Conservation (phyloP, 2,797 vertebrate genomes). For the Glossophaga mutica region DNA sequence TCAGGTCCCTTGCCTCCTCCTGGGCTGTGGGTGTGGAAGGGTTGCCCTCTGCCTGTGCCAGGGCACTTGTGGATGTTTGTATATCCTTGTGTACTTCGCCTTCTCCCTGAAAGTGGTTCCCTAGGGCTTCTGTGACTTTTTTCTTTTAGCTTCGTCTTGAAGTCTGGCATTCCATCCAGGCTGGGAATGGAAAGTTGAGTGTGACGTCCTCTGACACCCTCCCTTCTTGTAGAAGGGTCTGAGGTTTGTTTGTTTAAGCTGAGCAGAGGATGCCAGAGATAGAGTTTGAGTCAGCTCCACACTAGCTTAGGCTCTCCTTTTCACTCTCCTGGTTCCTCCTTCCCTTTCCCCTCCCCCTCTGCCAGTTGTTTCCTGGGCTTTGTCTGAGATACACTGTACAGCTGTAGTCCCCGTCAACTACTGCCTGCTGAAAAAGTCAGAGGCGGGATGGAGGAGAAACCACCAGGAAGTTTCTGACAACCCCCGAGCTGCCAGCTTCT, state of each 20-base stretch:
- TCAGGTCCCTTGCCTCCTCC: background rate
- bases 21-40: background rate
- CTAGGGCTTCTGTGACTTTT: conserved; percentile 27
- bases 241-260: conserved; percentile 76
- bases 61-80: background rate
- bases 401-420: conserved; percentile 31
- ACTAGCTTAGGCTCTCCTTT: conserved; percentile 61
- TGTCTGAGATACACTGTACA: conserved; percentile 49
- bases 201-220: conserved; percentile 70
- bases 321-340: conserved; percentile 54
- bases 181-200: conserved; percentile 74
- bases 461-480: conserved; percentile 70
- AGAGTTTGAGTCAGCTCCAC: conserved; percentile 73
- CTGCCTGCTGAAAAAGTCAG: conserved; percentile 6
- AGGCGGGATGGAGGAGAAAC: conserved; percentile 59
- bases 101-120: background rate
- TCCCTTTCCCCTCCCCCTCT: conserved; percentile 17
- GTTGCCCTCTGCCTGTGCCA: background rate
- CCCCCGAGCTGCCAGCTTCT: background rate
- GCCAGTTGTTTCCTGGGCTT: conserved; percentile 73
- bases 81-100: background rate
- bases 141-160: conserved; percentile 30
- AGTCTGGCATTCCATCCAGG: conserved; percentile 42
- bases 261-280: conserved; percentile 67
- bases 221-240: conserved; percentile 26